phyloP scores from a whole-genome alignment of 2,888 invertebrate genomes.

The Monoplex corrugatus region DNA sequence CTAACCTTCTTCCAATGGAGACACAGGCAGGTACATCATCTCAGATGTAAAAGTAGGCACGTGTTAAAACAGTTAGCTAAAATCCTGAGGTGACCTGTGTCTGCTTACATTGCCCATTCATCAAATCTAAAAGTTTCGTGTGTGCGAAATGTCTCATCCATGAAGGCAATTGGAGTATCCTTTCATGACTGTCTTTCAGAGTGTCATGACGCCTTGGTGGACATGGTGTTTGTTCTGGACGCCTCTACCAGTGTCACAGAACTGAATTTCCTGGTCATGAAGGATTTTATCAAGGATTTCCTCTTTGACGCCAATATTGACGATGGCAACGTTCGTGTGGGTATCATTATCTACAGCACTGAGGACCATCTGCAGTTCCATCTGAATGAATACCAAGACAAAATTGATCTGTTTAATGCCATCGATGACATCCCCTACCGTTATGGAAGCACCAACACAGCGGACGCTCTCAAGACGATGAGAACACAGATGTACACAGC shows the following conservation, averaged over 20 bases:
- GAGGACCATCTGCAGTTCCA: slow-evolving; percentile 69
- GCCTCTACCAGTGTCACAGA: slow-evolving; percentile 71
- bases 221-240: slow-evolving; percentile 72
- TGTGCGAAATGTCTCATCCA: too few relatives aligned
- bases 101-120: too few relatives aligned
- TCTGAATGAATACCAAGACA: slow-evolving; percentile 65
- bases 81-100: too few relatives aligned
- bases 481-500: slow-evolving; percentile 68
- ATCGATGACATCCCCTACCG: slow-evolving; percentile 70
- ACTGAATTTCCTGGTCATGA: slow-evolving; percentile 68
- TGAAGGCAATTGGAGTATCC: too few relatives aligned
- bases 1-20: too few relatives aligned
- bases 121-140: too few relatives aligned
- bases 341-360: slow-evolving; percentile 72
- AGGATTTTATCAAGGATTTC: slow-evolving; percentile 48
- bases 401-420: slow-evolving; percentile 66
- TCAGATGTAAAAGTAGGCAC: too few relatives aligned
- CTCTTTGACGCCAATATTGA: slow-evolving; percentile 67
- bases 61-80: too few relatives aligned
- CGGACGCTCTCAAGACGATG: slow-evolving; percentile 72
- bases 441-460: slow-evolving; percentile 77
- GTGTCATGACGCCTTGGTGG: slow-evolving; percentile 59
- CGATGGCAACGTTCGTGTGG: slow-evolving; percentile 71
- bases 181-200: slow-evolving; percentile 48
- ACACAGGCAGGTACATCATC: too few relatives aligned